phyloP scores from a whole-genome alignment of 2,113 vertebrate genomes.

The Amphiprion ocellaris region DNA sequence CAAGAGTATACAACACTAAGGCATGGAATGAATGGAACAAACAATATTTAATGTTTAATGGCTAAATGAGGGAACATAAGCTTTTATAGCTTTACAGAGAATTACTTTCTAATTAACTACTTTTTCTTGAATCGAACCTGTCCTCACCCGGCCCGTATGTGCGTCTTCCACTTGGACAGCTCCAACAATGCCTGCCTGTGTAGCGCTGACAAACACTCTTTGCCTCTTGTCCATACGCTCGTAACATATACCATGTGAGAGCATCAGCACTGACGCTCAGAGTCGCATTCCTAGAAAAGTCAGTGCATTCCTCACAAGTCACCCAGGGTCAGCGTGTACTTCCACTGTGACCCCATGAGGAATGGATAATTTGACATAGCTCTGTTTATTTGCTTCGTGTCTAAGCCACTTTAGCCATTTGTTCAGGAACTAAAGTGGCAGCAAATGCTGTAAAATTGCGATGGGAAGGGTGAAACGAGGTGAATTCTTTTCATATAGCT shows the following conservation, averaged over 20 bases:
- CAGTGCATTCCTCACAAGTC: constrained; percentile 39
- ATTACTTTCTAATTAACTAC: neutral
- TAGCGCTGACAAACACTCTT: constrained; percentile 20
- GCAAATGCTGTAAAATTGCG: constrained; percentile 8
- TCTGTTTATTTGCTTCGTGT: constrained; percentile 22
- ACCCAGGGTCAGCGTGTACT: constrained; percentile 8
- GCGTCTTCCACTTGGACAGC: neutral
- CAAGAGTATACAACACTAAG: constrained; percentile 5
- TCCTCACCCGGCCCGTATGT: neutral
- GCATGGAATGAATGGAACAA: neutral
- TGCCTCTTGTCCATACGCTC: neutral
- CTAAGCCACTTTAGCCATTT: neutral
- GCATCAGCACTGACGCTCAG: constrained; percentile 55
- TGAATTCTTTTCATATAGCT: constrained; percentile 11
- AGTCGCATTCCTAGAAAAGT: constrained; percentile 47
- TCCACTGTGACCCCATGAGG: neutral
- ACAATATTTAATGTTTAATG: too few relatives aligned
- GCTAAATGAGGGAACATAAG: neutral
- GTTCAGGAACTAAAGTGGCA: constrained; percentile 17
- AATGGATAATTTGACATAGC: neutral
- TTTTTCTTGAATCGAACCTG: constrained; percentile 6
- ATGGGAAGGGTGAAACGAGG: neutral
- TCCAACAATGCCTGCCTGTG: constrained; percentile 49
- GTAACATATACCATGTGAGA: constrained; percentile 25
- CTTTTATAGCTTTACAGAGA: neutral